Percentiles rank a stretch among this genome's conserved stretches.
These are phyloP conservation scores for Lytechinus variegatus DNA, from an alignment of 35 echinoderm and acorn worm genomes.

Conservation along the genomic window DNA sequence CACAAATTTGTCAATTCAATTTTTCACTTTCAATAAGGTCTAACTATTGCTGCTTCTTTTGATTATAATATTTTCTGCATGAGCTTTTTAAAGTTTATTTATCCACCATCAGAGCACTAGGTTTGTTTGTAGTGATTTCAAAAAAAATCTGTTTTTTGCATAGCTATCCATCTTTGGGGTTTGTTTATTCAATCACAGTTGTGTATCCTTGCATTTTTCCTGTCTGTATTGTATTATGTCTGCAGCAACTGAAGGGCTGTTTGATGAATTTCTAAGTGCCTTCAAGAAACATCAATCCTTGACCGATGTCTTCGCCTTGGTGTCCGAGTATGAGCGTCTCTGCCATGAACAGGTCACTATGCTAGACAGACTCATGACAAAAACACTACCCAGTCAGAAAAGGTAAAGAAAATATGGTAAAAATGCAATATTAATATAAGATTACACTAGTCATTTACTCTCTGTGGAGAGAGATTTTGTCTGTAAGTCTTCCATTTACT, in stretches of 20 bases:
- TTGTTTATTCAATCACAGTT: background rate
- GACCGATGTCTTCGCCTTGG: constrained; percentile 81
- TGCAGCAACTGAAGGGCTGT: constrained; percentile 88
- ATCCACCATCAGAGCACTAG: too few relatives aligned
- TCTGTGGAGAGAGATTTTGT: background rate
- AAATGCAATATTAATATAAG: too few relatives aligned
- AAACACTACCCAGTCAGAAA: constrained; percentile 66
- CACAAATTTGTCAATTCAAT: too few relatives aligned
- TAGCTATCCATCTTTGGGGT: too few relatives aligned
- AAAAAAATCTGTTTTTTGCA: too few relatives aligned
- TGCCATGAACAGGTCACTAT: constrained; percentile 83
- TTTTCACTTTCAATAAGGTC: too few relatives aligned
- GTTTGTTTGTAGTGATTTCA: too few relatives aligned
- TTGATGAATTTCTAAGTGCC: constrained; percentile 79
- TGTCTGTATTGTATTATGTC: background rate
- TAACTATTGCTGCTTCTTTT: too few relatives aligned
- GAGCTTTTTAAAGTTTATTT: too few relatives aligned
- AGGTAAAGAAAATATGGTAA: constrained; percentile 50
- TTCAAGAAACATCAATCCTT: constrained; percentile 79
- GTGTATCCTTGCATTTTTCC: background rate
- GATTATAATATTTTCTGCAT: too few relatives aligned
- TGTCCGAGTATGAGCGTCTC: constrained; percentile 77
- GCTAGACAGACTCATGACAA: constrained; percentile 72
- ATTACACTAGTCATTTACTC: too few relatives aligned
- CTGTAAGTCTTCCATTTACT: too few relatives aligned